Base-by-base conservation (phyloP, 2,888 invertebrate genomes). In the Merodon equestris region DNA sequence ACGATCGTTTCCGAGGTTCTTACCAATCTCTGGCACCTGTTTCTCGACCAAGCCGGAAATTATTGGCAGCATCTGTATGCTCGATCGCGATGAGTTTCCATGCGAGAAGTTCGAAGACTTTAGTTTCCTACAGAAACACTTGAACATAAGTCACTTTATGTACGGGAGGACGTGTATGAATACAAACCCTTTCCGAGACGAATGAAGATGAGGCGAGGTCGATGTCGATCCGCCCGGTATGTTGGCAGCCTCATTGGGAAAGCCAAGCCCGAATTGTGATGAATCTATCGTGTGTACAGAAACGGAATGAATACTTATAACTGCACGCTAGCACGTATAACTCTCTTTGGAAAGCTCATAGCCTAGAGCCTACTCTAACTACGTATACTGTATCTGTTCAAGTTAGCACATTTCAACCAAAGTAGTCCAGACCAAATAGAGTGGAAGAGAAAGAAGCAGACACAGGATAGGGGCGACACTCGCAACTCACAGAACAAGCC, bases 1-100 rank as follows among this genome's bases (percentile, higher is more conserved):
- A 5, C 0, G 4, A 3, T n/a, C 9, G 1, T 34, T 13, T 9
- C 1, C 0, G 34, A 9, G 53, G 10, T n/a, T 13, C 82, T 79
- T 82, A 88, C 88, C 88, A 70, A 89, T 88, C 82, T 88, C 88
- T 0, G 88, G 86, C 34, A 86, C 84, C 74, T 88, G 89, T 60
- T 89, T 89, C 58, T 89, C 89, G 14, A 89, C 89, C 36, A 89
- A 83, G 36, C 87, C 87, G 1, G 89, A 89, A 56, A 89, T 89
- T 57, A 89, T 89, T 66, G 89, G 89, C 82, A 89, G 82, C 89
- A 89, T 89, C 86, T 89, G 89, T 73, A 89, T 88, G 82, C 89
- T 89, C 76, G 89, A 89, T 83, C 87, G 87, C 83, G 88, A 88
- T 67, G 89, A 89, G 84, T 88, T 87, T 61, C 86, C 87, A 83